These are phyloP conservation scores for Mantis religiosa DNA, from an alignment of 2,888 invertebrate genomes.

Conservation along the genomic window DNA sequence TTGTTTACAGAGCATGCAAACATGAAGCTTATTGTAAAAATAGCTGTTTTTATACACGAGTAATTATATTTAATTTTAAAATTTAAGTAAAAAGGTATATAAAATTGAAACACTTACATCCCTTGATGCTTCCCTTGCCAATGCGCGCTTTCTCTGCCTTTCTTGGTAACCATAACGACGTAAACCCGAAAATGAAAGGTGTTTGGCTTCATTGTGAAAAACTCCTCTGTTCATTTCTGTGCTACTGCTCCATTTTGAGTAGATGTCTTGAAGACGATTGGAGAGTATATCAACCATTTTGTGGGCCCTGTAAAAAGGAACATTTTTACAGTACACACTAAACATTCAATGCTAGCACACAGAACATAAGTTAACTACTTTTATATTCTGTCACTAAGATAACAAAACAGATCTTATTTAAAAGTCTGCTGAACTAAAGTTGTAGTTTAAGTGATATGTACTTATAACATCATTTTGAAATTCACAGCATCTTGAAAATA, in stretches of 20 bases:
- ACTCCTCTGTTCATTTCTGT: constrained; percentile 34
- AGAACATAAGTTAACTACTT: neutral
- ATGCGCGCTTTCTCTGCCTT: constrained; percentile 37
- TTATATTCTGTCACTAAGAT: too few species aligned
- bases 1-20: too few species aligned
- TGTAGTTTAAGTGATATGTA: too few species aligned
- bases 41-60: too few species aligned
- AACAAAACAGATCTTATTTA: too few species aligned
- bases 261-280: constrained; percentile 52
- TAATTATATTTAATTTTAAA: too few species aligned
- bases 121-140: constrained; percentile 36
- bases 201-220: neutral
- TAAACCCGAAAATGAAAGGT: constrained; percentile 34
- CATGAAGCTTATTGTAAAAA: too few species aligned
- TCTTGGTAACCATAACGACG: constrained; percentile 40
- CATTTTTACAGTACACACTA: neutral
- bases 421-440: too few species aligned
- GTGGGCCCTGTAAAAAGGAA: constrained; percentile 44
- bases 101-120: neutral
- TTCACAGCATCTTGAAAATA: too few species aligned
- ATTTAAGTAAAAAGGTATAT: too few species aligned
- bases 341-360: neutral
- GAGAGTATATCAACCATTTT: constrained; percentile 57
- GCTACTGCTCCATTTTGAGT: constrained; percentile 46
- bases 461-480: too few species aligned